A percentile compares a stretch with the other conserved stretches of the same genome.
These are phyloP conservation scores for Drosophila pseudotakahashii DNA, from an alignment of 2,888 invertebrate genomes.

Conservation along the genomic window DNA sequence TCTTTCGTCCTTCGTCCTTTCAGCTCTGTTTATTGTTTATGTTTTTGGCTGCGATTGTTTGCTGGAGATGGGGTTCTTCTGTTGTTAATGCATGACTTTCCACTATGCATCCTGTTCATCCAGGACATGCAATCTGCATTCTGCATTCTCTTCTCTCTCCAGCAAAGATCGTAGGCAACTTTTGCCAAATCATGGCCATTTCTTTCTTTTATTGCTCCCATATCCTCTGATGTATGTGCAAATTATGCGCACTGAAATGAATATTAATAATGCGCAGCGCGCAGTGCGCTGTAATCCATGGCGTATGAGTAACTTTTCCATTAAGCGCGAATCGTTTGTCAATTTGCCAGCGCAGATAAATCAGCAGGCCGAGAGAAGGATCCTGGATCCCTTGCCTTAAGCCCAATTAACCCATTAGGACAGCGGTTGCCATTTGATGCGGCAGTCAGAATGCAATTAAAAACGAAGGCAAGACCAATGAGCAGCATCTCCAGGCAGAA, in stretches of 20 bases:
- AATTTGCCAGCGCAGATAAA: conserved; percentile 64
- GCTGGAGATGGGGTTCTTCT: conserved; percentile 12
- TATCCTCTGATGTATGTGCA: conserved; percentile 55
- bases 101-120: conserved; percentile 39
- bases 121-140: conserved; percentile 74
- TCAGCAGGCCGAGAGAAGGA: conserved; percentile 34
- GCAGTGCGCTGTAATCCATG: conserved; percentile 18
- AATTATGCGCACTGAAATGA: conserved; percentile 59
- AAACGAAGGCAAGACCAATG: conserved; percentile 21
- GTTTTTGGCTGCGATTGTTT: conserved; percentile 45
- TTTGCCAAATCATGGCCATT: conserved; percentile 68
- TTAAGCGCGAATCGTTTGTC: conserved; percentile 69
- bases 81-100: conserved; percentile 65
- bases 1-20: conserved; percentile 12
- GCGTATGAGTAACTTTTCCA: conserved; percentile 64
- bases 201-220: conserved; percentile 53
- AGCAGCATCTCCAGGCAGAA: conserved; percentile 5
- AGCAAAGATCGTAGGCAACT: conserved; percentile 30
- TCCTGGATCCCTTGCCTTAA: conserved; percentile 51
- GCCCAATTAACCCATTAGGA: conserved; percentile 74
- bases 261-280: conserved; percentile 68
- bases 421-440: conserved; percentile 61
- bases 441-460: conserved; percentile 75
- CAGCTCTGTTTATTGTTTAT: conserved; percentile 66
- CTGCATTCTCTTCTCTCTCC: conserved; percentile 16